phyloP scores from a whole-genome alignment of 1,140 invertebrate species.

The Apis laboriosa region DNA sequence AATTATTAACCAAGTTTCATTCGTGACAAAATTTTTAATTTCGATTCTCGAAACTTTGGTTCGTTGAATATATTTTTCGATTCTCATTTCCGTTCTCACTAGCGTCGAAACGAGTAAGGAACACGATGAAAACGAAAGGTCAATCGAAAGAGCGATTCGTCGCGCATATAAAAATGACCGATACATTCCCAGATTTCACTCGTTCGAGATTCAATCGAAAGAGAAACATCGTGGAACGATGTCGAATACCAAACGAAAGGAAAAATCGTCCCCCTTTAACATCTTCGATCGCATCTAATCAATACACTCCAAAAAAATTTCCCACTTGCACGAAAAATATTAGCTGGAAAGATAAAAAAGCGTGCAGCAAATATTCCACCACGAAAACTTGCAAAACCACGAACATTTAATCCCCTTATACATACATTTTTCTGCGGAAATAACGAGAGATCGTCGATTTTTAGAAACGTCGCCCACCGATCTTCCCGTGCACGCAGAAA shows the following conservation, averaged over 20 bases:
- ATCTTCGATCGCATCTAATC: neutral
- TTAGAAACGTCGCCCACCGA: neutral
- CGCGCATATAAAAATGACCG: neutral
- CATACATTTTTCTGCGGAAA: constrained; percentile 16
- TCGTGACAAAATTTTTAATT: no score
- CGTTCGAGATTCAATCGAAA: neutral
- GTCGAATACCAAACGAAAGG: no score
- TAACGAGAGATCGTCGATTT: neutral
- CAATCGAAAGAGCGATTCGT: neutral
- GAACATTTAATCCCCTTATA: no score
- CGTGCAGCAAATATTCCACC: no score
- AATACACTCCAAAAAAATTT: neutral
- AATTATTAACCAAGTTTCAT: no score
- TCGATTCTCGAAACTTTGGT: no score
- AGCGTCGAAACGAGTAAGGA: neutral
- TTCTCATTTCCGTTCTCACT: no score
- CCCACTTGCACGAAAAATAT: neutral
- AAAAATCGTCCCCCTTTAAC: neutral
- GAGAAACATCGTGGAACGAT: neutral
- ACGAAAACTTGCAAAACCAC: no score
- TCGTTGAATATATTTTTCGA: no score
- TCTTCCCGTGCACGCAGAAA: no score
- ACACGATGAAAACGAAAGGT: neutral
- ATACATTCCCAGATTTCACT: no score
- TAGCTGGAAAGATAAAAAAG: no score